These are phyloP conservation scores for Tetranychus urticae DNA, from an alignment of 1,140 invertebrate genomes.

Conservation along the genomic window DNA sequence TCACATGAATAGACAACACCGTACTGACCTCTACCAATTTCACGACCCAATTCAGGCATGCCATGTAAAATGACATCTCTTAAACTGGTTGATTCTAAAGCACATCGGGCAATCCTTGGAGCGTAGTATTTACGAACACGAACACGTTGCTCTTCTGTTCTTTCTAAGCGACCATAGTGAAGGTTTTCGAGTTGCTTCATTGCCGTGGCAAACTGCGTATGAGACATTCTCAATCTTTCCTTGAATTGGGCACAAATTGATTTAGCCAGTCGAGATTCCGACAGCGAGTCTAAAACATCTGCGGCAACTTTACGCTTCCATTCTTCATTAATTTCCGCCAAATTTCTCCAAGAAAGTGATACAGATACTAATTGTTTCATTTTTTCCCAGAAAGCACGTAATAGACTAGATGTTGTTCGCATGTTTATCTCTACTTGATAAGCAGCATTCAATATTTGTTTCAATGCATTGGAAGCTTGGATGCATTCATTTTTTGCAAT, in stretches of 20 bases:
- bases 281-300: constrained; percentile 45
- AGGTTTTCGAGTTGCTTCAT: constrained; percentile 35
- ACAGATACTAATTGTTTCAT: constrained; percentile 29
- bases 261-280: constrained; percentile 40
- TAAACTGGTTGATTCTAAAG: constrained; percentile 58
- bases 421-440: constrained; percentile 46
- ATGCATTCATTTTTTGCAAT: constrained; percentile 16
- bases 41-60: constrained; percentile 46
- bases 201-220: constrained; percentile 39
- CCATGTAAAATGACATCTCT: constrained; percentile 48
- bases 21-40: constrained; percentile 71
- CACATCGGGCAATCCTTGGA: constrained; percentile 51
- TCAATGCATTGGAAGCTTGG: constrained; percentile 31
- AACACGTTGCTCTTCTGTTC: constrained; percentile 53
- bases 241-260: constrained; percentile 45
- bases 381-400: constrained; percentile 46
- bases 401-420: constrained; percentile 43
- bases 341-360: constrained; percentile 19
- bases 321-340: constrained; percentile 33
- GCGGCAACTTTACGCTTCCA: constrained; percentile 48
- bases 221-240: constrained; percentile 33
- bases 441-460: constrained; percentile 52
- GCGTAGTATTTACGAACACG: constrained; percentile 45
- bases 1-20: constrained; percentile 73
- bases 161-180: constrained; percentile 42